phyloP scores from a whole-genome alignment of 2,888 invertebrate genomes.

The Eupithecia subumbrata region DNA sequence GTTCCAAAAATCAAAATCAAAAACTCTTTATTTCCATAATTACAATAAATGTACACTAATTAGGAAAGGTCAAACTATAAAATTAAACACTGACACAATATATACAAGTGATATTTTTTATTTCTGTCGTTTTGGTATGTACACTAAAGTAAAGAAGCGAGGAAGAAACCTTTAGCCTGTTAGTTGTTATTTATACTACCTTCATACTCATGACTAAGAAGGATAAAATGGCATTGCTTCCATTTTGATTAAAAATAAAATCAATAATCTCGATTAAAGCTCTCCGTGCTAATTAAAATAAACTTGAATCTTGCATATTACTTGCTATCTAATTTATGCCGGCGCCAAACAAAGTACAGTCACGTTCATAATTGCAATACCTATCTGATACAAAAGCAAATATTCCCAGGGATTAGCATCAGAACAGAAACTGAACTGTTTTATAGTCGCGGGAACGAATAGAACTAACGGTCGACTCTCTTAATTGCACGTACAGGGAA shows the following conservation, averaged over 20 bases:
- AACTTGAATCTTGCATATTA: not conserved
- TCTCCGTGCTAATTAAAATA: slow-evolving; percentile 3
- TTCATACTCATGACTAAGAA: not conserved
- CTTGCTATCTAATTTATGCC: slow-evolving; percentile 14
- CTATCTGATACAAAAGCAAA: slow-evolving; percentile 50
- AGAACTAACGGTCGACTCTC: slow-evolving; percentile 55
- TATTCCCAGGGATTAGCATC: slow-evolving; percentile 64
- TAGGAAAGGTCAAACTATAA: too few species aligned
- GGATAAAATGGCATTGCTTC: not conserved
- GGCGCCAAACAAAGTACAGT: slow-evolving; percentile 18
- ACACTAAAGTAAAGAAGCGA: too few species aligned
- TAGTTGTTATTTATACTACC: too few species aligned
- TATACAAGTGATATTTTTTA: too few species aligned
- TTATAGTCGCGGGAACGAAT: slow-evolving; percentile 61
- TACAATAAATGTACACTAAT: too few species aligned
- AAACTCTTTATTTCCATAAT: too few species aligned
- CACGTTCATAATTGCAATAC: slow-evolving; percentile 45
- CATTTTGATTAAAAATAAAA: not conserved
- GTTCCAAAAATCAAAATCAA: too few species aligned
- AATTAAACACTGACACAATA: too few species aligned
- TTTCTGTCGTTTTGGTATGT: too few species aligned
- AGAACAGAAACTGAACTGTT: slow-evolving; percentile 51
- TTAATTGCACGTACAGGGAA: slow-evolving; percentile 55
- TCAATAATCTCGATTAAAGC: not conserved
- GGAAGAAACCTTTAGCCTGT: too few species aligned